phyloP scores from a whole-genome alignment of 2,113 vertebrate genomes.

The Semicossyphus pulcher region DNA sequence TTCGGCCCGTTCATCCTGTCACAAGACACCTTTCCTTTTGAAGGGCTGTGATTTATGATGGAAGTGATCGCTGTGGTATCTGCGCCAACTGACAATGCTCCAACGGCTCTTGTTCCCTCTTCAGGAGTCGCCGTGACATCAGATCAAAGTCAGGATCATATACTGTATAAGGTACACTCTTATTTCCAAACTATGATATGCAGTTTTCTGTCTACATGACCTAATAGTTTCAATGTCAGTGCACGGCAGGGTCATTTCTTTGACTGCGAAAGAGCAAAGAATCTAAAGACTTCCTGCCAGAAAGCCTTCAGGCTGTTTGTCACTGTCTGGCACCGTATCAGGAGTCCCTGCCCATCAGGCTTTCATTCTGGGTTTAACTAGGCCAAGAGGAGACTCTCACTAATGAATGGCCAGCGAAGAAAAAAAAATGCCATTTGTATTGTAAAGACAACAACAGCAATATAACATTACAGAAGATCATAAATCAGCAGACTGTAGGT shows the following conservation, averaged over 20 bases:
- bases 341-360: slow-evolving; percentile 83
- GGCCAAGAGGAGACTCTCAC: slow-evolving; percentile 77
- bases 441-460: slow-evolving; percentile 51
- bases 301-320: slow-evolving; percentile 83
- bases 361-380: slow-evolving; percentile 77
- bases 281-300: slow-evolving; percentile 83
- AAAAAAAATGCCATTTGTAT: slow-evolving; percentile 54
- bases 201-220: slow-evolving; percentile 60
- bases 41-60: slow-evolving; percentile 76
- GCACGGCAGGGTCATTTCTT: slow-evolving; percentile 85
- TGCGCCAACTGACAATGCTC: slow-evolving; percentile 81
- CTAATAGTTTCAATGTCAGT: slow-evolving; percentile 86
- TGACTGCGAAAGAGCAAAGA: slow-evolving; percentile 77
- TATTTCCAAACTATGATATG: slow-evolving; percentile 80
- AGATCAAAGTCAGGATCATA: slow-evolving; percentile 81
- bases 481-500: slow-evolving; percentile 78
- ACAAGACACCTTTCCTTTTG: slow-evolving; percentile 81
- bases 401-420: slow-evolving; percentile 46
- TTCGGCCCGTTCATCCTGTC: slow-evolving; percentile 67
- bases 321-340: slow-evolving; percentile 83
- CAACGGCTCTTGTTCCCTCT: slow-evolving; percentile 84
- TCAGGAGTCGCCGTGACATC: slow-evolving; percentile 84
- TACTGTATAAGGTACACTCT: slow-evolving; percentile 75
- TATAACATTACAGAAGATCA: slow-evolving; percentile 69
- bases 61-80: slow-evolving; percentile 88